These are phyloP conservation scores for Thunnus thynnus DNA, from an alignment of 2,113 vertebrate genomes.

Conservation along the genomic window DNA sequence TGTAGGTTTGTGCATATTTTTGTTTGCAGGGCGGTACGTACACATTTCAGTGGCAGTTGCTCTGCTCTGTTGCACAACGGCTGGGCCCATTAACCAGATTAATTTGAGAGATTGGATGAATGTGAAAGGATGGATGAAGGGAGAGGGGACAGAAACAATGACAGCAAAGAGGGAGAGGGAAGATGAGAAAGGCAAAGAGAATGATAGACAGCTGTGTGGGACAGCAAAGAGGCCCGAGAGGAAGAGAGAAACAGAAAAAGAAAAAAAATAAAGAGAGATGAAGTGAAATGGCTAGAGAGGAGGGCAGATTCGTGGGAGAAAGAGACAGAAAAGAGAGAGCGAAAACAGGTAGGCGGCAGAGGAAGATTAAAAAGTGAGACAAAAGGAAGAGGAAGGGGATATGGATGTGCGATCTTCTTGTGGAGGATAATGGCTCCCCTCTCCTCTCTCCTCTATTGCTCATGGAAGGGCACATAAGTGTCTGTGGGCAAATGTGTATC, in stretches of 20 bases:
- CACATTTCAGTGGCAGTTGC: slow-evolving; percentile 13
- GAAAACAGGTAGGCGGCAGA: slow-evolving; percentile 54
- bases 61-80: slow-evolving; percentile 35
- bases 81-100: slow-evolving; percentile 77
- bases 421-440: slow-evolving; percentile 66
- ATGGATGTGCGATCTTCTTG: slow-evolving; percentile 48
- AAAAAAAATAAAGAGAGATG: slow-evolving; percentile 26
- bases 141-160: slow-evolving; percentile 33
- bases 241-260: slow-evolving; percentile 6
- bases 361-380: slow-evolving; percentile 63
- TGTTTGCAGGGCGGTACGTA: background rate
- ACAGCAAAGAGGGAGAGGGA: slow-evolving; percentile 34
- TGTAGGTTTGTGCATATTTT: background rate
- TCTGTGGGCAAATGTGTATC: slow-evolving; percentile 62
- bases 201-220: slow-evolving; percentile 52
- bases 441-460: slow-evolving; percentile 65
- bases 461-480: slow-evolving; percentile 70
- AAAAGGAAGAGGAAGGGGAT: slow-evolving; percentile 23
- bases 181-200: slow-evolving; percentile 39
- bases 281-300: slow-evolving; percentile 25
- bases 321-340: slow-evolving; percentile 23
- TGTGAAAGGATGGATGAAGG: slow-evolving; percentile 48
- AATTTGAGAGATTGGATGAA: slow-evolving; percentile 66
- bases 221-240: slow-evolving; percentile 46
- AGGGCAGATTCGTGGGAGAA: slow-evolving; percentile 35